A percentile compares a stretch with the other conserved stretches of the same genome.
phyloP scores from a whole-genome alignment of 1,140 invertebrate genomes.

The Steinernema khuongi region DNA sequence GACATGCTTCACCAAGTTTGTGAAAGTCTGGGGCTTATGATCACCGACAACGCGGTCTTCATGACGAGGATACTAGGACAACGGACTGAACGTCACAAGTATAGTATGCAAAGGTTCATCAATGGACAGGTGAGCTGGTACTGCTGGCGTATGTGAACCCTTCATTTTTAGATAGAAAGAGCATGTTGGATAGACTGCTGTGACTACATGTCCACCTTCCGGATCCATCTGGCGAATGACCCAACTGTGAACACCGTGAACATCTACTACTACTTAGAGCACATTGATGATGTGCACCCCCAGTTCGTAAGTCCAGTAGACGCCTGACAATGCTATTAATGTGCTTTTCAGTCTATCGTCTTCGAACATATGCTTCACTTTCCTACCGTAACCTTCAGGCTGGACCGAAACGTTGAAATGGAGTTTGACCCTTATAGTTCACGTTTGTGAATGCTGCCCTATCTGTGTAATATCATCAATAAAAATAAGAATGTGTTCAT shows the following conservation, averaged over 20 bases:
- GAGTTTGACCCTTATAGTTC: not conserved
- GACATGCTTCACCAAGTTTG: not conserved
- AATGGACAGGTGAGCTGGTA: not conserved
- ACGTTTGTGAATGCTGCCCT: too few species aligned
- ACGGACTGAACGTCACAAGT: not conserved
- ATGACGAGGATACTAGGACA: not conserved
- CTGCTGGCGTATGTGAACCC: not conserved
- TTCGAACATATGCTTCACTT: conserved; percentile 2
- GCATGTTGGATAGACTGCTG: not conserved
- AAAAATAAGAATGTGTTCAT: too few species aligned
- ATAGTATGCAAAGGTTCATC: not conserved
- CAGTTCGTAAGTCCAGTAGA: not conserved
- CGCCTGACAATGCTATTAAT: not conserved
- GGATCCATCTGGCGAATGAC: not conserved
- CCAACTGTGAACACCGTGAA: not conserved
- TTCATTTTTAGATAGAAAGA: not conserved
- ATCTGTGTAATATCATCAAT: too few species aligned
- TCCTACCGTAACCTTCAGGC: not conserved
- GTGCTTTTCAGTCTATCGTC: not conserved
- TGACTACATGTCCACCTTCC: not conserved
- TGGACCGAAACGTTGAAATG: not conserved
- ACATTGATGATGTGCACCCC: not conserved
- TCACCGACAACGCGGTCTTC: not conserved
- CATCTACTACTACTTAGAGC: not conserved
- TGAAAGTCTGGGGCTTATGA: not conserved